Evolutionary conservation across 2,888 invertebrate species (phyloP).

Genomic region (Ectropis crepuscularia): DNA sequence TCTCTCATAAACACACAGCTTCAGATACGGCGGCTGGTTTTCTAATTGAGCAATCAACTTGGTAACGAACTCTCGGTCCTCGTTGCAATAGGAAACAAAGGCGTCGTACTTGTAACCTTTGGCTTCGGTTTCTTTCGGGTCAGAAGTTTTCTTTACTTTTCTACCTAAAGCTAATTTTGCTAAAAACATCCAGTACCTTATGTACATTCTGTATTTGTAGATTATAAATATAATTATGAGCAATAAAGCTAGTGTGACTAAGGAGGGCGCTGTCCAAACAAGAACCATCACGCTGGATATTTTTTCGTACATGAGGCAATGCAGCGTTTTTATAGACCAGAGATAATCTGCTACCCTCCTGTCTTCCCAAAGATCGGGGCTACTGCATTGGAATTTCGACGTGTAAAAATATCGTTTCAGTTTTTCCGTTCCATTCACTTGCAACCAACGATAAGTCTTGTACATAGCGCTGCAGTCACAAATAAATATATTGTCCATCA

Average conservation of each 20-base stretch:
- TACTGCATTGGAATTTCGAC: slow-evolving; percentile 72
- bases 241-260: slow-evolving; percentile 65
- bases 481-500: slow-evolving; percentile 81
- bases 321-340: slow-evolving; percentile 65
- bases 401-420: slow-evolving; percentile 64
- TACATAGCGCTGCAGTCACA: slow-evolving; percentile 83
- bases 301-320: slow-evolving; percentile 72
- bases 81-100: slow-evolving; percentile 86
- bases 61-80: slow-evolving; percentile 86
- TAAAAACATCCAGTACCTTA: slow-evolving; percentile 84
- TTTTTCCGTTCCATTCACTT: slow-evolving; percentile 63
- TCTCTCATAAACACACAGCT: slow-evolving; percentile 88
- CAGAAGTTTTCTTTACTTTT: slow-evolving; percentile 57
- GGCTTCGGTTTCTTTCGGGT: slow-evolving; percentile 44
- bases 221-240: slow-evolving; percentile 55
- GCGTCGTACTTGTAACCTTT: slow-evolving; percentile 83
- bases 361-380: slow-evolving; percentile 77
- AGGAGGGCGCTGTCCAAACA: slow-evolving; percentile 72
- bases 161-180: slow-evolving; percentile 80
- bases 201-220: slow-evolving; percentile 78
- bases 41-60: slow-evolving; percentile 86
- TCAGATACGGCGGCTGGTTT: slow-evolving; percentile 83
- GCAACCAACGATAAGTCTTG: slow-evolving; percentile 71
- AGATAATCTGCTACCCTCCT: slow-evolving; percentile 71
- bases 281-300: slow-evolving; percentile 69